A percentile compares a stretch with the other conserved stretches of the same genome.
phyloP scores from a whole-genome alignment of 2,888 invertebrate species.

The Schizaphis graminum region DNA sequence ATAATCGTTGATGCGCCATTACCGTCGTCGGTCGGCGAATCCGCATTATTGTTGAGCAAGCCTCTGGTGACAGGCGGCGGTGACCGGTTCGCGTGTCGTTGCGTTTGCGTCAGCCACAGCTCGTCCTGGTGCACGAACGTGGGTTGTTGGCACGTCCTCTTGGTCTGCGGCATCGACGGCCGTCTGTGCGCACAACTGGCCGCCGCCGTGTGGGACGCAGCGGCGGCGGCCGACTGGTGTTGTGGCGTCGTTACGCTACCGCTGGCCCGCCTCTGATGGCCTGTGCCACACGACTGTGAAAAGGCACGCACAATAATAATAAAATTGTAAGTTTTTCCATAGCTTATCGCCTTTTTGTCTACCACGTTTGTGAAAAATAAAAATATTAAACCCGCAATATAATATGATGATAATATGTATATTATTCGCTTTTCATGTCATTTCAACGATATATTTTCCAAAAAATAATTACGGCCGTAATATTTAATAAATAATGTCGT shows the following conservation, averaged over 20 bases:
- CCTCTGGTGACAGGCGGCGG: slow-evolving; percentile 67
- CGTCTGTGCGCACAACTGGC: slow-evolving; percentile 39
- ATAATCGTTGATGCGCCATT: background rate
- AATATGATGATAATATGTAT: too few relatives aligned
- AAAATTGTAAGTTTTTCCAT: background rate
- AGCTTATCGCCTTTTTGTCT: background rate
- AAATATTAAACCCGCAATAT: too few relatives aligned
- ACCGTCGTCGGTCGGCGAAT: slow-evolving; percentile 67
- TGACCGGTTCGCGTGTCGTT: slow-evolving; percentile 67
- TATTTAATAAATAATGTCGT: too few relatives aligned
- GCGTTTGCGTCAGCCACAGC: slow-evolving; percentile 69
- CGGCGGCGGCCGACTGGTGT: slow-evolving; percentile 15
- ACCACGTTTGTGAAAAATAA: too few relatives aligned
- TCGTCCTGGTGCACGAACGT: slow-evolving; percentile 70
- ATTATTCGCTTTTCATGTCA: too few relatives aligned
- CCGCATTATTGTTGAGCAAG: slow-evolving; percentile 68
- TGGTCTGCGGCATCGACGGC: slow-evolving; percentile 66
- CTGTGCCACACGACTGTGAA: slow-evolving; percentile 23
- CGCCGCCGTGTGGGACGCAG: slow-evolving; percentile 15
- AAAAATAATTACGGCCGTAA: too few relatives aligned
- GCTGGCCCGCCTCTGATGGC: slow-evolving; percentile 48
- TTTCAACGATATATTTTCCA: too few relatives aligned
- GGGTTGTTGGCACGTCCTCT: slow-evolving; percentile 68
- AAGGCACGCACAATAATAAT: background rate
- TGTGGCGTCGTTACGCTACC: slow-evolving; percentile 14